Conservation (phyloP, 2,888 invertebrate genomes). For the Carcina quercana region DNA sequence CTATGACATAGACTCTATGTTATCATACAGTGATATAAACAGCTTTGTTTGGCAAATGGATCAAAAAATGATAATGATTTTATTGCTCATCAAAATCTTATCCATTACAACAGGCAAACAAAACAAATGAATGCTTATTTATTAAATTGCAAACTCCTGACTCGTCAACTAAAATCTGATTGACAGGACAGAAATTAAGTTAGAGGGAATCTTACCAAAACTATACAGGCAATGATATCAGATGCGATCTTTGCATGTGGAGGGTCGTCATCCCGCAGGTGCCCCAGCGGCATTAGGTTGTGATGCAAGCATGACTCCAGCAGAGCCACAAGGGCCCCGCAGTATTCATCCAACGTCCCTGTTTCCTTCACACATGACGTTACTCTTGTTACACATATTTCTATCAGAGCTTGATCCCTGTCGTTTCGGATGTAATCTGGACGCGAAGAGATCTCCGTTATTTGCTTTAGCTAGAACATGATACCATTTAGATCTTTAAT, state of each 20-base stretch:
- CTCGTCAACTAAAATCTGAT: too few relatives aligned
- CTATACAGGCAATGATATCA: constrained; percentile 95
- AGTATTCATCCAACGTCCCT: constrained; percentile 88
- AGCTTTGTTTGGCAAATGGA: too few relatives aligned
- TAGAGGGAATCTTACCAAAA: constrained; percentile 92
- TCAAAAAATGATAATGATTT: too few relatives aligned
- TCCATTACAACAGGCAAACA: too few relatives aligned
- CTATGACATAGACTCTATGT: too few relatives aligned
- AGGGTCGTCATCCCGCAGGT: constrained; percentile 87
- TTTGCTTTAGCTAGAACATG: constrained; percentile 77
- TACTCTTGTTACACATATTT: constrained; percentile 93
- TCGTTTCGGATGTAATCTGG: constrained; percentile 89
- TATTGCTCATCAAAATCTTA: too few relatives aligned
- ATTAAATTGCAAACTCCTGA: too few relatives aligned
- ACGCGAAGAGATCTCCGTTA: constrained; percentile 87
- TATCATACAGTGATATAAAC: too few relatives aligned
- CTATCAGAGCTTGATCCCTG: constrained; percentile 95
- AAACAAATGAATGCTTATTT: too few relatives aligned
- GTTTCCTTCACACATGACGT: constrained; percentile 95
- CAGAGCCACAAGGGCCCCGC: constrained; percentile 86
- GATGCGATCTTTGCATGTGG: constrained; percentile 98
- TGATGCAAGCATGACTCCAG: constrained; percentile 92
- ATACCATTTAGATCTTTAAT: constrained; percentile 1
- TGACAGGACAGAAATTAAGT: too few relatives aligned
- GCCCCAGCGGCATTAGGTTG: constrained; percentile 83